Evolutionary conservation across 2,888 invertebrate genomes (phyloP).

Genomic region (Hemistola chrysoprasaria): DNA sequence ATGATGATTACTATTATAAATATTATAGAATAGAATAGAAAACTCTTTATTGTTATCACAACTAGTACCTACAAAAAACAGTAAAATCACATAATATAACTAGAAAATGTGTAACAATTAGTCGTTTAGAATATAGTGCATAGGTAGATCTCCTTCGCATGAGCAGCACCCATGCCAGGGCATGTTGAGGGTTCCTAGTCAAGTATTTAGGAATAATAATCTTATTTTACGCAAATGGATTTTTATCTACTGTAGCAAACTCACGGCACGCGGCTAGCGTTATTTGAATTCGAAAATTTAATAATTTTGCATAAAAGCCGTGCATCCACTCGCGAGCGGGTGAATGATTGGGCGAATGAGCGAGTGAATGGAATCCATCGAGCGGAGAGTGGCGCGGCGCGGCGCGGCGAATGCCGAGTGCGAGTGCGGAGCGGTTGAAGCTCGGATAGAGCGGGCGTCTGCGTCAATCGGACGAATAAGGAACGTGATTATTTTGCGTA

Average conservation of each 20-base stretch:
- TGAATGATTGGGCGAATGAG: conserved; percentile 63
- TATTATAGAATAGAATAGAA: too few relatives aligned
- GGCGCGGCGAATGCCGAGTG: conserved; percentile 6
- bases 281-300: conserved; percentile 61
- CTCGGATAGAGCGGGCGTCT: conserved; percentile 46
- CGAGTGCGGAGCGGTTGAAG: conserved; percentile 34
- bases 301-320: conserved; percentile 68
- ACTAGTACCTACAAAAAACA: too few relatives aligned
- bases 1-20: too few relatives aligned
- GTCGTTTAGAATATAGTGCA: too few relatives aligned
- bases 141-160: too few relatives aligned
- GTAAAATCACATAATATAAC: too few relatives aligned
- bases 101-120: too few relatives aligned
- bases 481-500: conserved; percentile 59
- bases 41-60: too few relatives aligned
- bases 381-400: conserved; percentile 20
- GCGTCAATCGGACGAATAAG: conserved; percentile 43
- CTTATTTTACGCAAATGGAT: conserved; percentile 42
- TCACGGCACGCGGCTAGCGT: conserved; percentile 36
- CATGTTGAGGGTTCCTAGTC: too few relatives aligned
- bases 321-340: conserved; percentile 56
- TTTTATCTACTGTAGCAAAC: conserved; percentile 39
- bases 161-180: too few relatives aligned
- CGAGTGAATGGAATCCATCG: conserved; percentile 56
- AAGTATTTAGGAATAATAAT: too few relatives aligned